Base-by-base conservation (phyloP, 1,140 invertebrate species). In the Cherax quadricarinatus region DNA sequence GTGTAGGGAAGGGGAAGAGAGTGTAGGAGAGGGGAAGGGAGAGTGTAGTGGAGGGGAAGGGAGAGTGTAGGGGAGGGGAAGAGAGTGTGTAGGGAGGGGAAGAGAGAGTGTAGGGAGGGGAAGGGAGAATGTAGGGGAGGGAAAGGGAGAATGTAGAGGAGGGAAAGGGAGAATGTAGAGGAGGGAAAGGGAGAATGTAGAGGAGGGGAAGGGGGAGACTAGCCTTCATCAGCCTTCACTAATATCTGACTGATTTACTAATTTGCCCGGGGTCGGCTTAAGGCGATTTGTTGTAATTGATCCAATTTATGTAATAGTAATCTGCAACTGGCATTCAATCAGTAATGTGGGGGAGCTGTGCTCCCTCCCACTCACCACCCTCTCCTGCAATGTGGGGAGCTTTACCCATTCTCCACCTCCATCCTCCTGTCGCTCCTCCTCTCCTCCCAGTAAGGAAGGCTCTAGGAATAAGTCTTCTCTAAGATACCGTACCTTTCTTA, bases 271-370 rank as follows among this genome's bases (percentile, higher is more conserved):
- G 89, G 81, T 79, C 81, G 89, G 82, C 83, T 90, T 85, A 80
- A 80, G 89, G 82, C 83, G 83, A 91, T 86, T 91, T 86, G 89
- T 79, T 86, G 84, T 86, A 91, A 91, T 91, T 91, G 89, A 91
- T 91, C 89, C 89, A 85, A 91, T 91, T 86, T 85, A 86, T 91
- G 89, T 91, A 91, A 86, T 86, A 91, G 83, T 75, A 86, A 82
- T n/a, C 82, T 91, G 89, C 89, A 91, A 91, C 89, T 91, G 89
- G 83, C 89, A 79, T 66, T 86, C 89, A 91, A 91, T 91, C 89
- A 91, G 84, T 16, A 41, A 48, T 24, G 62, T 66, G 62, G 62
- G 10, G 62, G 62, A 66, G 53, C 53, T 57, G 4, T 57, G 53
- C 14, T 3, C 14, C 53, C 53, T 14, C 53, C 53, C 53, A 7